These are phyloP conservation scores for Serranus cabrilla DNA, from an alignment of 2,797 vertebrate genomes.

Conservation along the genomic window DNA sequence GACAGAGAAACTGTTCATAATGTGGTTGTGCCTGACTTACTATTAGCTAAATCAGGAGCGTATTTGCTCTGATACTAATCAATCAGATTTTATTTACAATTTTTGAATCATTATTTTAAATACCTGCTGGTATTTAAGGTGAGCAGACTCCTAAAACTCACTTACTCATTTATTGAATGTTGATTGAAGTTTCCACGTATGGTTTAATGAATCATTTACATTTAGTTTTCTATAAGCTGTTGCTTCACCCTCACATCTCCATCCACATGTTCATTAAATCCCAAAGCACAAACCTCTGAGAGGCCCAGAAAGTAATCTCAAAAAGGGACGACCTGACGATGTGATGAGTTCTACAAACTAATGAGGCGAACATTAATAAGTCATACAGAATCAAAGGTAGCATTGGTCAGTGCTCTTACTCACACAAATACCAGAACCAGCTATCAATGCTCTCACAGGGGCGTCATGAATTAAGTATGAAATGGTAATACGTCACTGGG, in stretches of 20 bases:
- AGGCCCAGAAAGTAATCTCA: constrained; percentile 38
- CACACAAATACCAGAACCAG: constrained; percentile 67
- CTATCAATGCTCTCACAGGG: constrained; percentile 53
- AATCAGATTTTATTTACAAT: neutral
- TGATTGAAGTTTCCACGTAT: neutral
- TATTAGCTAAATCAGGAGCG: neutral
- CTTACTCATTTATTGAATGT: neutral
- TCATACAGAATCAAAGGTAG: constrained; percentile 81
- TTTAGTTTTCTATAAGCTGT: constrained; percentile 11
- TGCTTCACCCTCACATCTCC: constrained; percentile 17
- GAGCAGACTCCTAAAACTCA: neutral
- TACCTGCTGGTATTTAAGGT: neutral
- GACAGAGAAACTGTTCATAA: neutral
- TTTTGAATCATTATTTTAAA: neutral
- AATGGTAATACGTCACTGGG: constrained; percentile 80
- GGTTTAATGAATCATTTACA: constrained; percentile 29
- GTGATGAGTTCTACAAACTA: constrained; percentile 68
- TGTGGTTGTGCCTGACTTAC: neutral
- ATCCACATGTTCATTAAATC: constrained; percentile 37
- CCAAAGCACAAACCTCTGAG: constrained; percentile 8
- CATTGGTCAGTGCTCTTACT: constrained; percentile 65
- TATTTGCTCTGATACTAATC: neutral
- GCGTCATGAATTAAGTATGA: constrained; percentile 84
- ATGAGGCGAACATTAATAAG: constrained; percentile 82
- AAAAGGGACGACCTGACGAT: constrained; percentile 41